Evolutionary conservation across 2,113 vertebrate genomes (phyloP).

Genomic region (Coptodon rendalli): DNA sequence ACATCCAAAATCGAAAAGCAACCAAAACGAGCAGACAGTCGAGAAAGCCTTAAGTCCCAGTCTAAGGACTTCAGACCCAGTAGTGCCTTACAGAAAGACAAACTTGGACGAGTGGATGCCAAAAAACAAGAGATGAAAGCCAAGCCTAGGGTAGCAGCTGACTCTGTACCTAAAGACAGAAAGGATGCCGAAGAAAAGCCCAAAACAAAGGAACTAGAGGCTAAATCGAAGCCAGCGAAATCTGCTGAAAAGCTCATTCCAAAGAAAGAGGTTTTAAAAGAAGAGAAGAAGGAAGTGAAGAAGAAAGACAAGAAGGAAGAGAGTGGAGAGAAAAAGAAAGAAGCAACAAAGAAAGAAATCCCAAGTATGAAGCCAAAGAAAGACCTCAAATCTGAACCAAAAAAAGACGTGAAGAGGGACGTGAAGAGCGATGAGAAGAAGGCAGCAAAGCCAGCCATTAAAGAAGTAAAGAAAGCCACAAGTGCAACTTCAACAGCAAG

Average conservation of each 20-base stretch:
- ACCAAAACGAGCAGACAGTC: constrained; percentile 79
- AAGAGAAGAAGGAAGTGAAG: constrained; percentile 65
- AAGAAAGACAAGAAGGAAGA: constrained; percentile 72
- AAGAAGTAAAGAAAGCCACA: constrained; percentile 61
- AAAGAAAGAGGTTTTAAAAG: constrained; percentile 76
- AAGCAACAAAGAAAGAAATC: constrained; percentile 54
- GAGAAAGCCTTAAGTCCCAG: constrained; percentile 79
- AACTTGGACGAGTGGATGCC: constrained; percentile 38
- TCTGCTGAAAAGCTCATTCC: constrained; percentile 43
- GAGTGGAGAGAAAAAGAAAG: constrained; percentile 57
- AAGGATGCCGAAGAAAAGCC: constrained; percentile 67
- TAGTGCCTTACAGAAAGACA: constrained; percentile 59
- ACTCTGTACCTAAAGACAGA: constrained; percentile 36
- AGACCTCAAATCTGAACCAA: constrained; percentile 68
- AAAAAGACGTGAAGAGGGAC: constrained; percentile 70
- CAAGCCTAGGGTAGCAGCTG: constrained; percentile 64
- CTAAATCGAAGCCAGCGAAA: constrained; percentile 57
- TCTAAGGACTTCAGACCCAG: constrained; percentile 54
- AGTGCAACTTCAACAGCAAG: background rate
- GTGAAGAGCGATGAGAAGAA: constrained; percentile 71
- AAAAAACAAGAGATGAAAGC: constrained; percentile 68
- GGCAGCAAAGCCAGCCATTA: constrained; percentile 24
- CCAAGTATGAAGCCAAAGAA: constrained; percentile 67
- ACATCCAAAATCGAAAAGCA: constrained; percentile 55
- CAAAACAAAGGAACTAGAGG: constrained; percentile 59